Base-by-base conservation (phyloP, 2,888 invertebrate genomes). In the Pammene fasciana region DNA sequence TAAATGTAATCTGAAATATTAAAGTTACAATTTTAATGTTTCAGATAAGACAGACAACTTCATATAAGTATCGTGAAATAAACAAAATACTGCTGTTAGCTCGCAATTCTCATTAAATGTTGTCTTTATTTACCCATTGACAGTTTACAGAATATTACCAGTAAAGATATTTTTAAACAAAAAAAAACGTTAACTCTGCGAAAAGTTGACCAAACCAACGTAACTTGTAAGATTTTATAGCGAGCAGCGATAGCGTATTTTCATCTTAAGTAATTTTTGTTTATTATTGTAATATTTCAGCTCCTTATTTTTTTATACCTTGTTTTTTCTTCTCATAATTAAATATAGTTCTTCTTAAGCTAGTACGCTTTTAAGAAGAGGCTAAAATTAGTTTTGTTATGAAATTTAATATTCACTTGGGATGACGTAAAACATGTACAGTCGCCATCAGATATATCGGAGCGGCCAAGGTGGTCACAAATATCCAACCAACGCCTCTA, bases 151-250 rank as follows among this genome's bases (percentile, higher is more conserved):
- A 14, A 48, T 14, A 1, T 14, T 16, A 9, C 0, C 18, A 16
- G 7, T 16, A 10, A 8, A 18, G 18, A 26, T 50, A 10, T 5
- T 48, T 16, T 18, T 9, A 16, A 16, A 18, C 9, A 10, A 18
- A 18, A 16, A n/a, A 50, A 18, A 50, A 50, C 26, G 6, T 61
- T 13, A 38, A 36, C 10, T 62, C 41, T 52, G 62, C 62, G 38
- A 52, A 13, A 62, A 62, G 62, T 62, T 62, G 62, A 62, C 62
- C 62, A 62, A 62, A 62, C 50, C 18, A 43, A 61, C 10, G 13
- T 50, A 18, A 41, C n/a, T 26, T 41, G 14, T 61, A 61, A 41
- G 38, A 18, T 62, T 60, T 34, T 50, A 41, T 62, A 50, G 61
- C 50, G 34, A 48, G 48, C 48, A 16, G 18, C 50, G 52, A 54